phyloP scores from a whole-genome alignment of 2,888 invertebrate genomes.

The Tenodera sinensis region DNA sequence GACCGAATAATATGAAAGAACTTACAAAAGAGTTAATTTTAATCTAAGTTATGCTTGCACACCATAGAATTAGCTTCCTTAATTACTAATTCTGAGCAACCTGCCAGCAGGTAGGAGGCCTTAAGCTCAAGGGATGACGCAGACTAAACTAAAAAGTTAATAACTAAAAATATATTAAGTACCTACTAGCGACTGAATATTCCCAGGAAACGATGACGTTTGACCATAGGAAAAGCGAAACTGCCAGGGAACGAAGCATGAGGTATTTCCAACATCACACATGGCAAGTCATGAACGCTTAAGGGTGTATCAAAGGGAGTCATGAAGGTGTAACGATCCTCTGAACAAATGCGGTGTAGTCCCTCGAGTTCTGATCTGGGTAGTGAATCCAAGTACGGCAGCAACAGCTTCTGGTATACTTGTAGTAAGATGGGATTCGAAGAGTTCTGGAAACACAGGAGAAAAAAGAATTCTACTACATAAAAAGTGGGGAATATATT shows the following conservation, averaged over 20 bases:
- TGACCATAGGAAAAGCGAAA: not conserved
- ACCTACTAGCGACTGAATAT: not conserved
- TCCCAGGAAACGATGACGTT: not conserved
- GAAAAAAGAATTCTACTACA: no score
- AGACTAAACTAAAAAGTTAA: no score
- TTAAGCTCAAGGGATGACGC: no score
- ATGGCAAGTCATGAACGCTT: not conserved
- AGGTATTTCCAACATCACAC: not conserved
- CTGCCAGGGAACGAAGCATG: not conserved
- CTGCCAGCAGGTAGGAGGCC: no score
- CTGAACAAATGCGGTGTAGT: not conserved
- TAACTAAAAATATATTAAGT: not conserved
- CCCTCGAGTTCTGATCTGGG: not conserved
- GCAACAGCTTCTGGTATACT: not conserved
- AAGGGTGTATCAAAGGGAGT: not conserved
- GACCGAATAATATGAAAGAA: no score
- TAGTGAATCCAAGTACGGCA: not conserved
- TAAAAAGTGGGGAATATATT: not conserved
- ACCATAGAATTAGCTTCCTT: no score
- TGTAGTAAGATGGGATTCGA: not conserved
- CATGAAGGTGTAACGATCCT: not conserved
- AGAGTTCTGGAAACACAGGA: not conserved
- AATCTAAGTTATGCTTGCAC: no score
- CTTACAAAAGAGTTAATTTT: no score
- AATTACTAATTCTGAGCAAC: no score